Percentiles rank a stretch among this genome's conserved stretches.
phyloP scores from a whole-genome alignment of 2,888 invertebrate genomes.

The Clitarchus hookeri region DNA sequence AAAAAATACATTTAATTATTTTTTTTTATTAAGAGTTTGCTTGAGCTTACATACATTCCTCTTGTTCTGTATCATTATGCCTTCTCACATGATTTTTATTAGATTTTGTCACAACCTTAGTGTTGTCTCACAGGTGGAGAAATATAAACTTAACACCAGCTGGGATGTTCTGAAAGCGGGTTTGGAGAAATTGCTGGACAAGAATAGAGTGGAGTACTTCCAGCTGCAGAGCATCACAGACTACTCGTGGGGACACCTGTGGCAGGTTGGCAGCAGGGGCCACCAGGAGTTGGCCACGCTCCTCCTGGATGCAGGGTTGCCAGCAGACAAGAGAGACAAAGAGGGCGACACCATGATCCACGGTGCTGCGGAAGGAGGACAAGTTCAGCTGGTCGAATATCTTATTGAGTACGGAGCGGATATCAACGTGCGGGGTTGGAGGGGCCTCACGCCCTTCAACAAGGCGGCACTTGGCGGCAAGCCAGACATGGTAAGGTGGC shows the following conservation, averaged over 20 bases:
- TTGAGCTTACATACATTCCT: too few species aligned
- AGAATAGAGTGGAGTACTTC: neutral
- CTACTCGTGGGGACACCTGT: neutral
- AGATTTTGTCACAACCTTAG: too few species aligned
- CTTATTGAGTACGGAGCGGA: neutral
- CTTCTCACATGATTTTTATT: too few species aligned
- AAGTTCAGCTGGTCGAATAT: neutral
- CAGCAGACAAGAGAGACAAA: neutral
- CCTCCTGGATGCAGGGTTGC: neutral
- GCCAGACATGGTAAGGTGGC: neutral
- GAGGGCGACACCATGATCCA: neutral
- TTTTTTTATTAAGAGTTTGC: too few species aligned
- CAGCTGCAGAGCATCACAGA: neutral
- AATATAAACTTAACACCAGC: neutral
- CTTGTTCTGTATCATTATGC: too few species aligned
- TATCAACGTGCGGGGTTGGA: neutral
- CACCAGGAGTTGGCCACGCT: neutral
- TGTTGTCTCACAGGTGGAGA: neutral
- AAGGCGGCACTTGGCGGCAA: neutral
- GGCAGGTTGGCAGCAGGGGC: neutral
- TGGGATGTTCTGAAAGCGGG: neutral
- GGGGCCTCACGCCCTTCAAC: constrained; percentile 7
- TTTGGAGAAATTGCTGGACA: neutral
- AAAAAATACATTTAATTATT: too few species aligned
- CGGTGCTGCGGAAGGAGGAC: neutral